These are phyloP conservation scores for human DNA, from an alignment of 2,113 vertebrate genomes.

Conservation along the genomic window GRCh38 chr4:44128001-44128500, in stretches of 20 bases:
- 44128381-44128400: neutral
- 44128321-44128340: neutral
- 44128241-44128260: fast-evolving
- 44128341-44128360: neutral
- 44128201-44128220: neutral
- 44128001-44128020: neutral
- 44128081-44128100: neutral
- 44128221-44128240: neutral
- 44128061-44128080: neutral
- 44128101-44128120: neutral
- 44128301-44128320: neutral
- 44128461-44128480: neutral
- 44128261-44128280: neutral
- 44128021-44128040: neutral
- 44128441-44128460: neutral
- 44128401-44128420: neutral
- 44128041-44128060: neutral
- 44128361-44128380: neutral
- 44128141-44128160: neutral
- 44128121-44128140: neutral
- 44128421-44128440: neutral
- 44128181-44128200: neutral
- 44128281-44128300: neutral
- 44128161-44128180: neutral
- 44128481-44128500: neutral